A percentile compares a stretch with the other conserved stretches of the same genome.
Evolutionary conservation across 1,140 invertebrate genomes (phyloP).

Genomic region (Hypothenemus hampei): DNA sequence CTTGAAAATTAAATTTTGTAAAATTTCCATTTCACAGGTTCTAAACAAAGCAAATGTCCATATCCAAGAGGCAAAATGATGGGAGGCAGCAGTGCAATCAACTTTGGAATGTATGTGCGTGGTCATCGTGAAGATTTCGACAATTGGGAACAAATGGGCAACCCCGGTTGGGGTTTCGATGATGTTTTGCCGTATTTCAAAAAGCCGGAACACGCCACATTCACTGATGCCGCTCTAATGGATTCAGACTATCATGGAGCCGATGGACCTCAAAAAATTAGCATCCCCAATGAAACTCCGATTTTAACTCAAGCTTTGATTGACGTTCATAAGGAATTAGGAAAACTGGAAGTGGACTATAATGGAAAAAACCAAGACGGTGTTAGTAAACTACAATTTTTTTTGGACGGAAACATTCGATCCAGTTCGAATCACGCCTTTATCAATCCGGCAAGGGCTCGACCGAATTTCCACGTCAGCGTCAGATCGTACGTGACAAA

Average conservation of each 20-base stretch:
- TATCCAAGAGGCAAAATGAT: conserved; percentile 57
- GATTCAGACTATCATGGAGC: conserved; percentile 9
- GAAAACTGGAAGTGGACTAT: conserved; percentile 50
- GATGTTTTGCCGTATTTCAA: conserved; percentile 76
- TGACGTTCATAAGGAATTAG: conserved; percentile 49
- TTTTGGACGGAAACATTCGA: conserved; percentile 50
- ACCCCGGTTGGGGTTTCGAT: conserved; percentile 76
- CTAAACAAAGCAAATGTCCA: not conserved
- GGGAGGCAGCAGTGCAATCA: conserved; percentile 75
- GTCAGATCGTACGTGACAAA: conserved; percentile 65
- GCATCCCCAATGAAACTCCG: conserved; percentile 4
- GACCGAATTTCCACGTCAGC: conserved; percentile 64
- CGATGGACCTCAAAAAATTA: conserved; percentile 8
- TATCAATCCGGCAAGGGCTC: conserved; percentile 58
- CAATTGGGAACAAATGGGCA: conserved; percentile 65
- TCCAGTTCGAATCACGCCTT: conserved; percentile 59
- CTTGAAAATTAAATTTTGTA: no score
- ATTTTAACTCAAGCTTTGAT: conserved; percentile 47
- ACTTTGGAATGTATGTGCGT: conserved; percentile 87
- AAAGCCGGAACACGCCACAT: conserved; percentile 66
- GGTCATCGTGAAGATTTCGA: conserved; percentile 64
- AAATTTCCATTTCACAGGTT: not conserved
- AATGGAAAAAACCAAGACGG: conserved; percentile 60
- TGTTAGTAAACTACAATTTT: conserved; percentile 63
- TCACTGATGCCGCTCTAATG: conserved; percentile 8